Evolutionary conservation across 1,140 invertebrate genomes (phyloP), one percentile per base, ranked within the genome.

Genomic region (Drosophila kanapiae): DNA sequence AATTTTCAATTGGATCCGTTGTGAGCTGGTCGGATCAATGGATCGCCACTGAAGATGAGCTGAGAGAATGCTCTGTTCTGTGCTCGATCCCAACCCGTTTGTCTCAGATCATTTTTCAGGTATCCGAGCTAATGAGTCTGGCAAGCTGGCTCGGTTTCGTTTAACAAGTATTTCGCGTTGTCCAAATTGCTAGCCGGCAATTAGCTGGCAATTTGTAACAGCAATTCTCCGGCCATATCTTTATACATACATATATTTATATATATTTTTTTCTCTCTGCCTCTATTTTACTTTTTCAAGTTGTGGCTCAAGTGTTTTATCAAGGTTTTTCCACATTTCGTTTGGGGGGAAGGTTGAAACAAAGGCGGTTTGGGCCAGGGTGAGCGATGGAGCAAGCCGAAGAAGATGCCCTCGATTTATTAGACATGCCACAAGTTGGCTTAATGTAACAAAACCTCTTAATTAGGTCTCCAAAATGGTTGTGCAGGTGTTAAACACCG

Each of bases 151-250:
- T 45, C 38, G 18, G 56, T 60, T 68, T 54, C 57, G 40, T 47
- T 70, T 83, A 71, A 76, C 80, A 83, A 78, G 77, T 80, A 84
- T 68, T 78, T 80, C 43, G 72, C 51, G 57, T 54, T 80, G 75
- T 78, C 35, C 14, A 75, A 78, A 78, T 76, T 59, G 58, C 59
- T 81, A n/a, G 67, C 53, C 63, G 48, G 53, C 76, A 80, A 76
- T 84, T 83, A 83, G 70, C 70, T 33, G 54, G 42, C 51, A 61
- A 71, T 79, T 83, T 77, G 61, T 72, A 47, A 56, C 35, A 47
- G 67, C 71, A 64, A 56, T 47, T 57, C 37, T 37, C 33, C 29
- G 13, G 53, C 35, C n/a, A 56, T 56, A 53, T 53, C 31, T 53
- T 18, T 13, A 14, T 23, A 23, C 23, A 23, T 23, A 23, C 23